phyloP scores from a whole-genome alignment of 1,140 invertebrate species.

The Mactra quadrangularis region DNA sequence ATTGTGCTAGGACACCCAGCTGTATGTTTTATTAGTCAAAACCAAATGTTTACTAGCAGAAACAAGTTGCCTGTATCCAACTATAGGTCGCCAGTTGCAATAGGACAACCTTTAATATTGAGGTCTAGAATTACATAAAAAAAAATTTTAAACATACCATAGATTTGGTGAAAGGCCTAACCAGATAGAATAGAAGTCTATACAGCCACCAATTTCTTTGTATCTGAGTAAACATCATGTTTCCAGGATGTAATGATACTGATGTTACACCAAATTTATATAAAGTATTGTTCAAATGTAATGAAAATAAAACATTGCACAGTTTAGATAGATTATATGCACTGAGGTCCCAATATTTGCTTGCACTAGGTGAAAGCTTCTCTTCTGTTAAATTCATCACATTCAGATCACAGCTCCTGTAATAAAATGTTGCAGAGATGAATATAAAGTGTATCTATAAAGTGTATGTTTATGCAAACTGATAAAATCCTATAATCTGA shows the following conservation, averaged over 20 bases:
- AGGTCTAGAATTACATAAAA: too few relatives aligned
- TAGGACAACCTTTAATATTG: too few relatives aligned
- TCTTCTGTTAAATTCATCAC: constrained; percentile 87
- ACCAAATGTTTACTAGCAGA: too few relatives aligned
- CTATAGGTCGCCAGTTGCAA: too few relatives aligned
- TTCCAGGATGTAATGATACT: constrained; percentile 95
- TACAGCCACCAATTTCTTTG: constrained; percentile 94
- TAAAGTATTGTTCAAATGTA: constrained; percentile 87
- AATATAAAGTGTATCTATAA: too few relatives aligned
- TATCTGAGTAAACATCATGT: constrained; percentile 91
- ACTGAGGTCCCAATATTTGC: constrained; percentile 90
- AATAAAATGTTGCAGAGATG: constrained; percentile 75
- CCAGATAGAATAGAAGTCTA: constrained; percentile 90
- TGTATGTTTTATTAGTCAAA: too few relatives aligned
- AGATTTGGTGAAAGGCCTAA: constrained; percentile 97
- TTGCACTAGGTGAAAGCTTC: constrained; percentile 85
- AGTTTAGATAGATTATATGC: constrained; percentile 96
- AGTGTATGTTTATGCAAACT: too few relatives aligned
- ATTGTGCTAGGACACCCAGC: too few relatives aligned
- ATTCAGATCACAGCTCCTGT: constrained; percentile 88
- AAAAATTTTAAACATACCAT: constrained; percentile 92
- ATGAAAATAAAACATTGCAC: constrained; percentile 93
- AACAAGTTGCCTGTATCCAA: too few relatives aligned
- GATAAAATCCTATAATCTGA: too few relatives aligned
- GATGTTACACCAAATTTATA: constrained; percentile 88